phyloP scores from a whole-genome alignment of 2,888 invertebrate species.

The Drosophila anceps region DNA sequence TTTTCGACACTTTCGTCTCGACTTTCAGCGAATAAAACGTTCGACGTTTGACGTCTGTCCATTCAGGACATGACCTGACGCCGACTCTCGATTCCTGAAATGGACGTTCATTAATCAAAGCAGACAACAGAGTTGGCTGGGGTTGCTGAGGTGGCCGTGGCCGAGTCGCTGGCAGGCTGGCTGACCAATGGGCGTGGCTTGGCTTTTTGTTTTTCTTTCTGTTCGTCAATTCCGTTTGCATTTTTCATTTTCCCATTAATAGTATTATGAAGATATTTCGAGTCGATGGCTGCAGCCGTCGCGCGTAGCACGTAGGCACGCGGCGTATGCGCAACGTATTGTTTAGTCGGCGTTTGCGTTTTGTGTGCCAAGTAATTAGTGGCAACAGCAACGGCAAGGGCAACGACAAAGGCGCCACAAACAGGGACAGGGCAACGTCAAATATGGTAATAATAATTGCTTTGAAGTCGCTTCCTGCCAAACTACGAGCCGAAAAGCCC shows the following conservation, averaged over 20 bases:
- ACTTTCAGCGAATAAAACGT: constrained; percentile 30
- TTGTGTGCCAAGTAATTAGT: constrained; percentile 75
- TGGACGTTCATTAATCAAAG: constrained; percentile 71
- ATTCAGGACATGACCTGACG: constrained; percentile 45
- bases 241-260: constrained; percentile 60
- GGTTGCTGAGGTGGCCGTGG: not conserved
- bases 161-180: not conserved
- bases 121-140: constrained; percentile 38
- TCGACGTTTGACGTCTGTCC: constrained; percentile 51
- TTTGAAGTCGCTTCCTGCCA: constrained; percentile 54
- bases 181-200: constrained; percentile 55
- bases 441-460: constrained; percentile 64
- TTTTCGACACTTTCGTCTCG: constrained; percentile 71
- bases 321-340: constrained; percentile 57
- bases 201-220: too few relatives aligned
- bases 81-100: constrained; percentile 27
- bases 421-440: constrained; percentile 5
- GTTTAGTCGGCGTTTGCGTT: constrained; percentile 46
- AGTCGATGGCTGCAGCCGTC: constrained; percentile 54
- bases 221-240: constrained; percentile 56
- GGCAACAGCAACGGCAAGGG: constrained; percentile 11
- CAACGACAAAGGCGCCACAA: not conserved
- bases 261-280: constrained; percentile 71
- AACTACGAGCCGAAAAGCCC: constrained; percentile 3
- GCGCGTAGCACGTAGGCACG: constrained; percentile 14